Evolutionary conservation across 2,888 invertebrate genomes (phyloP), one percentile per base, ranked within the genome.

Genomic region (Notocelia uddmanniana): DNA sequence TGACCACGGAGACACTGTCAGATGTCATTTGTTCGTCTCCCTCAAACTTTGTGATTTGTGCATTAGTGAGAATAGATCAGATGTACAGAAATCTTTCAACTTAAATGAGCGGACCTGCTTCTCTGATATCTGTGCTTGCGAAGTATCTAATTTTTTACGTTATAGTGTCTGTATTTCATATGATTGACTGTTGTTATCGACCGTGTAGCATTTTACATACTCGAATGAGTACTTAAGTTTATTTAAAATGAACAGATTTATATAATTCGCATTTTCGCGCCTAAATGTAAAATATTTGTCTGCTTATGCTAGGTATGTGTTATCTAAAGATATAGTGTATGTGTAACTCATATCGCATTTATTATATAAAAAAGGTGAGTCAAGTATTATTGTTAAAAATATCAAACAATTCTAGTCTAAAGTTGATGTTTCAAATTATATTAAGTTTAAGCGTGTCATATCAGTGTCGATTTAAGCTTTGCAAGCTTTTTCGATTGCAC

Each of bases 401-500:
- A 54, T 62, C 45, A 70, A 64, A 15, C 31, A 31, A 59, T 52
- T 66, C 58, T 64, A 66, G 58, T 68, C 68, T 23, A 18, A 59
- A 59, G 70, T 66, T 66, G 37, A 41, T 50, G 59, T 59, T 66
- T 66, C 19, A 66, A 59, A 70, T 58, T 52, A 64, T 64, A 58
- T 50, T 64, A 41, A 26, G 64, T 57, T 58, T 31, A 64, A 58
- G 58, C 26, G 26, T 9, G 45, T 48, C 45, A 54, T 26, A 55
- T 55, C 55, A 54, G 26, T 26, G n/a, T 26, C 3, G 13, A 5
- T 41, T 5, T 1, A 15, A 15, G 13, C 41, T 15, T 13, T 41
- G 15, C 15, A 41, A 37, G 13, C 15, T 5, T 15, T 41, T 41
- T 41, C 15, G 41, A 15, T 13, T 41, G 13, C 15, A 15, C 34